Conservation (phyloP, 1,140 invertebrate species). For the Sitodiplosis mosellana region DNA sequence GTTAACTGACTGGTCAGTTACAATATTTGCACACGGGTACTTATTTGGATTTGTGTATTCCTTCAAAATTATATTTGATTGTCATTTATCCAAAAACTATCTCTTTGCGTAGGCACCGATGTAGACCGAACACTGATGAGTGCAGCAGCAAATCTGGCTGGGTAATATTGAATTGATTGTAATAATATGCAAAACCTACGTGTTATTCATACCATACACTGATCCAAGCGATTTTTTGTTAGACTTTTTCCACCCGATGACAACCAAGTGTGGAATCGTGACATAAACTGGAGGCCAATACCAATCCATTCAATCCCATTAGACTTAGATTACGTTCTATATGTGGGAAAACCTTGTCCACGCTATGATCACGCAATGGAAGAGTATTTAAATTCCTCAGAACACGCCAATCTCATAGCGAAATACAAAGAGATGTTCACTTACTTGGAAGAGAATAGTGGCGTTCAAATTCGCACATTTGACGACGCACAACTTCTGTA, state of each 20-base stretch:
- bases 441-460: slow-evolving; percentile 41
- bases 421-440: slow-evolving; percentile 41
- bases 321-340: slow-evolving; percentile 42
- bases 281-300: slow-evolving; percentile 72
- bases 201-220: too few species aligned
- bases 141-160: slow-evolving; percentile 64
- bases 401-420: slow-evolving; percentile 34
- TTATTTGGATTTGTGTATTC: too few species aligned
- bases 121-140: slow-evolving; percentile 81
- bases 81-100: too few species aligned
- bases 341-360: slow-evolving; percentile 45
- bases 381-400: slow-evolving; percentile 32
- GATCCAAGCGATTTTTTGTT: too few species aligned
- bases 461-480: slow-evolving; percentile 31
- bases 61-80: too few species aligned
- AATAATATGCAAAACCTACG: too few species aligned
- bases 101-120: slow-evolving; percentile 59
- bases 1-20: too few species aligned
- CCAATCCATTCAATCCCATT: slow-evolving; percentile 63
- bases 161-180: too few species aligned
- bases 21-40: too few species aligned
- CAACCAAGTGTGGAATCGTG: slow-evolving; percentile 44
- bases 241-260: slow-evolving; percentile 48
- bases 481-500: slow-evolving; percentile 40
- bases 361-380: slow-evolving; percentile 36